phyloP scores from a whole-genome alignment of 2,797 vertebrate genomes.

The Galaxias olidus region DNA sequence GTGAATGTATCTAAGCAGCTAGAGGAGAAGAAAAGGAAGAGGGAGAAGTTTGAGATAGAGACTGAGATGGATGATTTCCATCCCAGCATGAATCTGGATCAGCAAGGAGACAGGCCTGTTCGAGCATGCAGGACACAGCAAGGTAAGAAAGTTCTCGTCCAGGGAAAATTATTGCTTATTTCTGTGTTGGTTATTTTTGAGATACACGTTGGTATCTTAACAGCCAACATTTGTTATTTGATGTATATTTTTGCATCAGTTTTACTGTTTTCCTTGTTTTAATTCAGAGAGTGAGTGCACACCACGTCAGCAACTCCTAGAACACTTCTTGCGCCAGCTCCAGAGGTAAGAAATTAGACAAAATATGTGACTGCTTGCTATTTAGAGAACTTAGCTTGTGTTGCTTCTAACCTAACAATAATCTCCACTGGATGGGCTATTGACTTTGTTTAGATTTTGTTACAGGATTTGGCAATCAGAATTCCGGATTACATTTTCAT shows the following conservation, averaged over 20 bases:
- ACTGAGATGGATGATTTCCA: slow-evolving; percentile 84
- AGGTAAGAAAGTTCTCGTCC: slow-evolving; percentile 64
- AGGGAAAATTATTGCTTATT: not conserved
- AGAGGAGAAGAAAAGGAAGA: slow-evolving; percentile 93
- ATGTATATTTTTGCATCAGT: not conserved
- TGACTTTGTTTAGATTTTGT: not conserved
- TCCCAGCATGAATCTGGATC: slow-evolving; percentile 68
- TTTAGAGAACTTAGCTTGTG: not conserved
- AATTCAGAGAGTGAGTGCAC: slow-evolving; percentile 87
- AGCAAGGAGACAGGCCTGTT: slow-evolving; percentile 87
- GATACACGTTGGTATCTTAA: not conserved
- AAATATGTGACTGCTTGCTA: not conserved
- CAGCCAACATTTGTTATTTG: too few species aligned
- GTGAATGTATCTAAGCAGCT: slow-evolving; percentile 47
- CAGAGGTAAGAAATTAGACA: slow-evolving; percentile 80
- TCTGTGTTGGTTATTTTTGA: not conserved
- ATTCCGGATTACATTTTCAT: not conserved
- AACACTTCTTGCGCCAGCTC: slow-evolving; percentile 95
- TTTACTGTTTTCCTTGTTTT: not conserved
- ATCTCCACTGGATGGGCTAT: too few species aligned
- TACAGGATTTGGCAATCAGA: not conserved
- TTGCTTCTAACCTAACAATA: too few species aligned
- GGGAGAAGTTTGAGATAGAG: slow-evolving; percentile 86
- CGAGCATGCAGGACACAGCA: slow-evolving; percentile 91
- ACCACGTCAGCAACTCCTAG: slow-evolving; percentile 91